These are phyloP conservation scores for Gopherus evgoodei DNA, from an alignment of 2,113 vertebrate species.

Conservation along the genomic window DNA sequence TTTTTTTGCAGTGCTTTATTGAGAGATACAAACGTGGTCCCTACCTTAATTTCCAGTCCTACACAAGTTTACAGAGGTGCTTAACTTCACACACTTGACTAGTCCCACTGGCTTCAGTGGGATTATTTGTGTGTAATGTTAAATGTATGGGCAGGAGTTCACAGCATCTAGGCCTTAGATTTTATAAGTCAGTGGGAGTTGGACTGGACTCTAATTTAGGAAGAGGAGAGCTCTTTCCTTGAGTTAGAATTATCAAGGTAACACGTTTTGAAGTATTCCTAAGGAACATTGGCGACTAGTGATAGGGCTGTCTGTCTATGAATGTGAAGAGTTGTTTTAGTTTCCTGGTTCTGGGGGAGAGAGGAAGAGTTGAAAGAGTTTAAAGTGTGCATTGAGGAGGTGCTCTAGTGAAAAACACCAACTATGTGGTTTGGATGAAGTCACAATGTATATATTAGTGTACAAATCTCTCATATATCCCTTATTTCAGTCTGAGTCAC, in stretches of 20 bases:
- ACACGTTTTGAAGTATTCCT: background rate
- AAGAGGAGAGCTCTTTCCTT: background rate
- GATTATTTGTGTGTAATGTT: background rate
- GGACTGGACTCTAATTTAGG: background rate
- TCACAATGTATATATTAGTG: background rate
- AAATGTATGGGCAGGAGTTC: background rate
- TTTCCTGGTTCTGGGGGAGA: accelerated
- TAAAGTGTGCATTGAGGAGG: background rate
- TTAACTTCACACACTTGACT: background rate
- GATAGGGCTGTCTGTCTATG: background rate
- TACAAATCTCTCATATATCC: background rate
- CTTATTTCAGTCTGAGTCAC: constrained; percentile 21
- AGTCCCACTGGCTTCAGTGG: background rate
- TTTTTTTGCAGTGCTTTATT: background rate
- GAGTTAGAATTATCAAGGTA: background rate
- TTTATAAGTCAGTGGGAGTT: background rate
- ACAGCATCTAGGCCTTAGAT: background rate
- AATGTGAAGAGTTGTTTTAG: background rate
- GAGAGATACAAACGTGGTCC: background rate
- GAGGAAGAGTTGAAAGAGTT: background rate
- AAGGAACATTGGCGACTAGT: background rate
- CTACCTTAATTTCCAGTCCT: background rate
- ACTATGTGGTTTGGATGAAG: background rate
- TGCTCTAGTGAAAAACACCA: background rate
- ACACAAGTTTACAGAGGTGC: background rate